These are phyloP conservation scores for Catostomus latipinnis DNA, from an alignment of 2,797 vertebrate species.

Conservation along the genomic window DNA sequence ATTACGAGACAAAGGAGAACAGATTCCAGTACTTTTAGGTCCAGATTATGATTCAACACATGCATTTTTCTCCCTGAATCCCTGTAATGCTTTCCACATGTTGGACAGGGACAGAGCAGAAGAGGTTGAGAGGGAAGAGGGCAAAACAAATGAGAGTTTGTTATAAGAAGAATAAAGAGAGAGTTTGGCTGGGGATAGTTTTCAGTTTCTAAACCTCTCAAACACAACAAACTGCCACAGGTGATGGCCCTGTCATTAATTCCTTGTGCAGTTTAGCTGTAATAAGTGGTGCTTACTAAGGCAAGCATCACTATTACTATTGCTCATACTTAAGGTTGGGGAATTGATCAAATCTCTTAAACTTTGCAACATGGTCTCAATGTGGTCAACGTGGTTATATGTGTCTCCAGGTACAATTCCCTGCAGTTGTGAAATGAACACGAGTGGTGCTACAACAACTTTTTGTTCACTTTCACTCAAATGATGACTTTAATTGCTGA, in stretches of 20 bases:
- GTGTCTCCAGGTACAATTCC: too few species aligned
- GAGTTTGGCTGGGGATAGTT: slow-evolving; percentile 14
- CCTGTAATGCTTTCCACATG: slow-evolving; percentile 81
- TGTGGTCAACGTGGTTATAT: too few species aligned
- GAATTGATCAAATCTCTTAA: background rate
- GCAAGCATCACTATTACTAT: too few species aligned
- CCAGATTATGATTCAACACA: slow-evolving; percentile 79
- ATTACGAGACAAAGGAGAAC: slow-evolving; percentile 74
- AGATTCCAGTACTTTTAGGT: slow-evolving; percentile 72
- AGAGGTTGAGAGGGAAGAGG: slow-evolving; percentile 54
- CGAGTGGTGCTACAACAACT: too few species aligned
- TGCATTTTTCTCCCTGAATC: slow-evolving; percentile 77
- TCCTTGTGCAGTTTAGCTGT: background rate
- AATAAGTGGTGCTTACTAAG: background rate
- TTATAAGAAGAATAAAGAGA: background rate
- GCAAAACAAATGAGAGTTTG: slow-evolving; percentile 54
- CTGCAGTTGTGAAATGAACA: too few species aligned
- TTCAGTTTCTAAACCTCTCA: slow-evolving; percentile 27
- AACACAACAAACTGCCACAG: slow-evolving; percentile 51
- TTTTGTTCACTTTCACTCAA: too few species aligned
- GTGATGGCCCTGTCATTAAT: slow-evolving; percentile 44
- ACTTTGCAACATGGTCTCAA: too few species aligned
- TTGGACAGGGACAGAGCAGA: slow-evolving; percentile 64
- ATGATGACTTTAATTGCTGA: too few species aligned
- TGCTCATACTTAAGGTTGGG: background rate